Conservation (phyloP, 2,888 invertebrate genomes). For the Lepidonotus clava region DNA sequence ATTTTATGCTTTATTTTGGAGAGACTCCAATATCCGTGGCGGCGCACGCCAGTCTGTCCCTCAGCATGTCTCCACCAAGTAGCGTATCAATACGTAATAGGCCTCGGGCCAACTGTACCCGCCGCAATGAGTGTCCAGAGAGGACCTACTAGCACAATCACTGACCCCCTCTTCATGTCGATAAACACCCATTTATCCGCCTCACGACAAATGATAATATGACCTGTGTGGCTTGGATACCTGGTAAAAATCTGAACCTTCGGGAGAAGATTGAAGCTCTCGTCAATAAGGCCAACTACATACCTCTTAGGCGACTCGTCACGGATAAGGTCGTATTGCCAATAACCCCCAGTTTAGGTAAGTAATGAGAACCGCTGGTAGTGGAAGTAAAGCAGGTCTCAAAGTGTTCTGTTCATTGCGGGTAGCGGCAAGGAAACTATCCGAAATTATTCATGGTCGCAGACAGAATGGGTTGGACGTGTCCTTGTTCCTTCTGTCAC, state of each 20-base stretch:
- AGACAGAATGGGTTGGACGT: not conserved
- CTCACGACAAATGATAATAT: no score
- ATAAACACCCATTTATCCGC: not conserved
- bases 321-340: no score
- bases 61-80: not conserved
- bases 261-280: no score
- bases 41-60: not conserved
- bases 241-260: no score
- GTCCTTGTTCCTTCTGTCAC: not conserved
- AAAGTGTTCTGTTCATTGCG: no score
- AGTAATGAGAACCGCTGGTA: no score
- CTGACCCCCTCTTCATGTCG: not conserved
- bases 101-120: conserved; percentile 12
- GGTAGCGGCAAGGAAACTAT: not conserved
- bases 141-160: not conserved
- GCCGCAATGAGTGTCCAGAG: not conserved
- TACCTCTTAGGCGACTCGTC: no score
- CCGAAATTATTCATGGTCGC: conserved; percentile 16
- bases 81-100: conserved; percentile 32
- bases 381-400: no score
- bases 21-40: not conserved
- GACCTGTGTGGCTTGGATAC: no score
- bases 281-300: no score
- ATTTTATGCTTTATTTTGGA: not conserved
- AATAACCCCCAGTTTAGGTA: no score